Percentiles rank a stretch among this genome's conserved stretches.
phyloP scores from a whole-genome alignment of 64 coral and sea anemone genomes.

The Montipora foliosa region DNA sequence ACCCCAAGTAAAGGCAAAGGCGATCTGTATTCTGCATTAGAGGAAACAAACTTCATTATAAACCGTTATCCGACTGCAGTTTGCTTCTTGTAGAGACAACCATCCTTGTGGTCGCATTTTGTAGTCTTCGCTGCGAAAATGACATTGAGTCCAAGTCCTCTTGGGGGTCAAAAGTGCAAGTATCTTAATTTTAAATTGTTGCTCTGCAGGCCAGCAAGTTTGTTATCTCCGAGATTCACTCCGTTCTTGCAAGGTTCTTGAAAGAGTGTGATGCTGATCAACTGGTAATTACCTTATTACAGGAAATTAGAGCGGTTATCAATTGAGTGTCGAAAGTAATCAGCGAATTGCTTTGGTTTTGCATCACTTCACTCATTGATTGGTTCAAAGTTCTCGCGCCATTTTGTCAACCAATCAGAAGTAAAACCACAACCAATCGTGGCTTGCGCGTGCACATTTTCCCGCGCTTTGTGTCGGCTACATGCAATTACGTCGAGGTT shows the following conservation, averaged over 20 bases:
- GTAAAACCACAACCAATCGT: no score
- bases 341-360: no score
- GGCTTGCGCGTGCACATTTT: no score
- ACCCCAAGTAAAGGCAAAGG: no score
- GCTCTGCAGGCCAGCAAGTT: slow-evolving; percentile 81
- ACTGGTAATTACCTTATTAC: slow-evolving; percentile 30
- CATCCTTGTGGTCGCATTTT: background rate
- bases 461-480: no score
- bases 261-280: slow-evolving; percentile 84
- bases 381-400: no score
- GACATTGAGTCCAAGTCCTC: background rate
- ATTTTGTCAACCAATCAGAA: no score
- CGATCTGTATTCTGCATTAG: background rate
- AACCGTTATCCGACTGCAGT: background rate
- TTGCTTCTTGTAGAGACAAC: no score
- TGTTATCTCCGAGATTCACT: slow-evolving; percentile 71
- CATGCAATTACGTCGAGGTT: no score
- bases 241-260: slow-evolving; percentile 69
- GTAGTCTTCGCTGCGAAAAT: background rate
- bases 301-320: no score
- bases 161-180: background rate
- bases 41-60: background rate
- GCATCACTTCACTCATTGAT: no score
- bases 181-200: background rate
- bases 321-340: no score